Evolutionary conservation across 2,797 vertebrate species (phyloP).

Genomic region (Dromococcyx pavoninus): DNA sequence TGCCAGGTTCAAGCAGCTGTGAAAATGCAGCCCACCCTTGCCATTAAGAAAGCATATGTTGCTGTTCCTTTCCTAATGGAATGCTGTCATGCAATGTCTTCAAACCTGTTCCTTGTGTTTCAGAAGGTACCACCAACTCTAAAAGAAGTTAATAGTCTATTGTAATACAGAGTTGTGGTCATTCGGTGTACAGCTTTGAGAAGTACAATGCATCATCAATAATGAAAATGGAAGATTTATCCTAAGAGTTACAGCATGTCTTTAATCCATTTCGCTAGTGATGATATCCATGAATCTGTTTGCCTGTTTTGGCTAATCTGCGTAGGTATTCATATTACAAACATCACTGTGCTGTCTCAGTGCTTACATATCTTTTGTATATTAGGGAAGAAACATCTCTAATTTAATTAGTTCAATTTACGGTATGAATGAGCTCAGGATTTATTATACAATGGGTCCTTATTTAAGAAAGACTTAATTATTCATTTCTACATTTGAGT

Average conservation of each 20-base stretch:
- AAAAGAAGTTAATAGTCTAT: background rate
- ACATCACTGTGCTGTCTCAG: background rate
- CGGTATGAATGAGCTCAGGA: slow-evolving; percentile 69
- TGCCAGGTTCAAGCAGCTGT: background rate
- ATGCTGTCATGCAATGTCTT: background rate
- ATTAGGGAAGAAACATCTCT: background rate
- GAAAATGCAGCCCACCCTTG: background rate
- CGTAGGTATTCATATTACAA: background rate
- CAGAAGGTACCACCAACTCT: background rate
- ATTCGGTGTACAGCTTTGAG: background rate
- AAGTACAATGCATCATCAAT: background rate
- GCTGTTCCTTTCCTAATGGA: background rate
- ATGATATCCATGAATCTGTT: background rate
- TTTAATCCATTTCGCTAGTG: background rate
- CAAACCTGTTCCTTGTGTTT: background rate
- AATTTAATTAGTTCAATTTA: slow-evolving; percentile 52
- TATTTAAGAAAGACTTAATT: slow-evolving; percentile 72
- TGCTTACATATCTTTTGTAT: background rate
- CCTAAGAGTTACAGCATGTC: background rate
- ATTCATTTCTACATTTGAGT: slow-evolving; percentile 62
- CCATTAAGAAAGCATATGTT: background rate
- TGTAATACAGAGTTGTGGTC: background rate
- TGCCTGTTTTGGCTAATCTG: background rate
- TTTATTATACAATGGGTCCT: slow-evolving; percentile 67
- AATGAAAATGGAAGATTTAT: background rate